Evolutionary conservation across 1,140 invertebrate species (phyloP).

Genomic region (Leptinotarsa lineolata): DNA sequence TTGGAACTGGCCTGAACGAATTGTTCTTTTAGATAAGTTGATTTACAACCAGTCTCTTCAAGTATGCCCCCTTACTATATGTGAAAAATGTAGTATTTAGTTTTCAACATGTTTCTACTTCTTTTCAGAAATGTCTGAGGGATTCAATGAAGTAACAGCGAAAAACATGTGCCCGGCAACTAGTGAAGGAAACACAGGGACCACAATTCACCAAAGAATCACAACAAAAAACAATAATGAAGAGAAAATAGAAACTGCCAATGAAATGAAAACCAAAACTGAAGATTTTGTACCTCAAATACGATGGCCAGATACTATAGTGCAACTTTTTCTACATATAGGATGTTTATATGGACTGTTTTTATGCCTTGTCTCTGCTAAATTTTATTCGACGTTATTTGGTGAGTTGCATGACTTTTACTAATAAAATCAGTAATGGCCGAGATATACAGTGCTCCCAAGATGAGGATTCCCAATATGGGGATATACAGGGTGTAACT

Average conservation of each 20-base stretch:
- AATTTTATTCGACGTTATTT: constrained; percentile 69
- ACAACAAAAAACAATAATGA: constrained; percentile 18
- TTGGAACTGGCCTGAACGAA: too few species aligned
- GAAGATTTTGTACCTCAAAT: constrained; percentile 65
- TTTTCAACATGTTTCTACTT: too few species aligned
- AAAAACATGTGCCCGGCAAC: constrained; percentile 1
- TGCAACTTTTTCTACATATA: constrained; percentile 69
- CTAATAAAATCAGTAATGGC: too few species aligned
- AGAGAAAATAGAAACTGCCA: constrained; percentile 2
- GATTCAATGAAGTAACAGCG: background rate
- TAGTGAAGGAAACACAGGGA: constrained; percentile 18
- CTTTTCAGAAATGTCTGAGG: background rate
- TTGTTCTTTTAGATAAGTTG: too few species aligned
- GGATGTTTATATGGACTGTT: constrained; percentile 73
- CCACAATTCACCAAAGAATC: constrained; percentile 17
- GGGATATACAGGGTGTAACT: too few species aligned
- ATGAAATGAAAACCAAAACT: background rate
- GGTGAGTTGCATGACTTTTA: constrained; percentile 63
- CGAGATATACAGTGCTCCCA: too few species aligned
- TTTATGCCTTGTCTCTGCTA: constrained; percentile 67
- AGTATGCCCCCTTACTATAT: too few species aligned
- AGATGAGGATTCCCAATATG: too few species aligned
- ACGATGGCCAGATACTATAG: constrained; percentile 70
- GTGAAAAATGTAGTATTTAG: too few species aligned
- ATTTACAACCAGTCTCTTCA: too few species aligned